Base-by-base conservation (phyloP, 2,888 invertebrate species). In the Mactromeris polynyma region DNA sequence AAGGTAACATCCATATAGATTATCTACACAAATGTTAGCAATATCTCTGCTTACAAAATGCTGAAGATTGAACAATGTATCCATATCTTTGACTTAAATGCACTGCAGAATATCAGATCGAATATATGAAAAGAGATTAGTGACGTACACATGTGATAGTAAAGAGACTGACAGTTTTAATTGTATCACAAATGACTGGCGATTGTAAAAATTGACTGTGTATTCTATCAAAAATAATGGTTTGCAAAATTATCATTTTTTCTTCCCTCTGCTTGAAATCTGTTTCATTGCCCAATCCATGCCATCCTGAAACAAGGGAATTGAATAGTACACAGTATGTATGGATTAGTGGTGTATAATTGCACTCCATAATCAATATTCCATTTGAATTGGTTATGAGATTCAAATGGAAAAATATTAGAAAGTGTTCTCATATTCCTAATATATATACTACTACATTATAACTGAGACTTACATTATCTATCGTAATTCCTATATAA, bases 201-300 rank as follows among this genome's bases (percentile, higher is more conserved):
- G 7, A 33, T 69, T 69, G 69, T 58, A 58, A 26, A 21, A 9
- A 64, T 64, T 26, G 19, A 33, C 17, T 73, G 73, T 73, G 73
- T 73, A 73, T 73, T 73, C 33, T 73, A 73, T 73, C 36, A 36
- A 73, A 31, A 31, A 26, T 33, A 26, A 73, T 17, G 36, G 33
- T 19, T 17, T 33, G 33, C 26, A 14, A 73, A 33, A 11, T 33
- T 19, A 17, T 73, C 73, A 17, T 26, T 36, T 73, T 21, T 73
- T 33, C 33, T 69, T 73, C 79, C 73, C 33, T 82, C 73, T 40
- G 81, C 82, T 64, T 21, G 58, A 54, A 21, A 91, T 85, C 40
- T 87, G 46, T 85, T 94, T 93, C 88, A 93, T 91, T 78, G 92
- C 92, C 94, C 94, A 94, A 3, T 94, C 92, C 58, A 94, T 81